Conservation (phyloP, 2,797 vertebrate species). For the Sebastolobus alascanus region DNA sequence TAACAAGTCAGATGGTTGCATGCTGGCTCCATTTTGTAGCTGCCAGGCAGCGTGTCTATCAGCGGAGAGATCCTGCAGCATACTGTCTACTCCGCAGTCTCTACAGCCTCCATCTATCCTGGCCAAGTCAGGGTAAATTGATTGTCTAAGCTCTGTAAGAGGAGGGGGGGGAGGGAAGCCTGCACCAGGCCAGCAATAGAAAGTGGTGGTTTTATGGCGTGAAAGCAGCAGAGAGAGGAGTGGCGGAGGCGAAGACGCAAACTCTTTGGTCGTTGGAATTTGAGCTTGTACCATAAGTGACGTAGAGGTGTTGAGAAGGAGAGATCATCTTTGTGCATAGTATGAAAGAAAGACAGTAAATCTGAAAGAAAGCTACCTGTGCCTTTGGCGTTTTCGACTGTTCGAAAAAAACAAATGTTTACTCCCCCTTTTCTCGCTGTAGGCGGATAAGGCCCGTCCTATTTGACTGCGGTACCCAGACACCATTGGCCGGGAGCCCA, state of each 20-base stretch:
- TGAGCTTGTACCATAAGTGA: constrained; percentile 7
- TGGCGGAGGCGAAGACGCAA: constrained; percentile 27
- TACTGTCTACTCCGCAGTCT: constrained; percentile 77
- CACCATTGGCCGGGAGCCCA: constrained; percentile 72
- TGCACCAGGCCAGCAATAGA: constrained; percentile 57
- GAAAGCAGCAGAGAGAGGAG: constrained; percentile 46
- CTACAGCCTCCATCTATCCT: constrained; percentile 71
- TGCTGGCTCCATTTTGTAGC: constrained; percentile 76
- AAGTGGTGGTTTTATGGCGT: constrained; percentile 59
- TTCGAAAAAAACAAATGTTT: constrained; percentile 64
- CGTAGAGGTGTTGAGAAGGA: background rate
- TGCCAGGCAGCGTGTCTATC: constrained; percentile 74
- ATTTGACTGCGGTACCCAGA: constrained; percentile 71
- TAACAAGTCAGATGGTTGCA: constrained; percentile 65
- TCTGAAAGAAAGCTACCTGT: constrained; percentile 20
- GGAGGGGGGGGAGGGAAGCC: constrained; percentile 23
- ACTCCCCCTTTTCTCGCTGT: constrained; percentile 32
- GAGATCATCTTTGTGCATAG: constrained; percentile 8
- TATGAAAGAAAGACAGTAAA: constrained; percentile 6
- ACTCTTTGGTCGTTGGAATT: constrained; percentile 25
- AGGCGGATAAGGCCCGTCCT: constrained; percentile 52
- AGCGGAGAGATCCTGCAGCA: constrained; percentile 73
- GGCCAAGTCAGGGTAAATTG: constrained; percentile 78
- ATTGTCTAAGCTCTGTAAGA: constrained; percentile 74
- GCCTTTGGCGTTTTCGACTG: constrained; percentile 28